These are phyloP conservation scores for Dorcus parallelipipedus DNA, from an alignment of 2,888 invertebrate genomes.

Conservation along the genomic window DNA sequence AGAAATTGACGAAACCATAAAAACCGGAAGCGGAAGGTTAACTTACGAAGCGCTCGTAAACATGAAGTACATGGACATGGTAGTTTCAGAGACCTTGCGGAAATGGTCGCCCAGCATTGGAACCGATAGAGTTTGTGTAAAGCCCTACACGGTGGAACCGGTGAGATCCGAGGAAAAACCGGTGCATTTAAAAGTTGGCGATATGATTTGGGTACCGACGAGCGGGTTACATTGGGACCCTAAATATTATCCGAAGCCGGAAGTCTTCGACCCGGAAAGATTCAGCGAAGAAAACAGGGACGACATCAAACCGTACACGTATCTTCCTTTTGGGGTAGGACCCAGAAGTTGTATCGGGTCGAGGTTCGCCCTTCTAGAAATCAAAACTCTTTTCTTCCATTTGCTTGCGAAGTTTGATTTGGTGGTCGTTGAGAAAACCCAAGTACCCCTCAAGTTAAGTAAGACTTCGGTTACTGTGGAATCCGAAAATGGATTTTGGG, in stretches of 20 bases:
- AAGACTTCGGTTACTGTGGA: no score
- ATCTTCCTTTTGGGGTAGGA: constrained; percentile 49
- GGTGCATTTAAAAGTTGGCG: constrained; percentile 18
- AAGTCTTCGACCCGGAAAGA: constrained; percentile 38
- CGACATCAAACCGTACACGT: constrained; percentile 47
- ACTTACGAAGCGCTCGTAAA: constrained; percentile 25
- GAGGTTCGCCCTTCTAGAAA: constrained; percentile 37
- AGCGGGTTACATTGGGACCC: constrained; percentile 34
- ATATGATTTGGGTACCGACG: constrained; percentile 29
- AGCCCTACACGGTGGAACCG: constrained; percentile 27
- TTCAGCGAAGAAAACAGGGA: constrained; percentile 54
- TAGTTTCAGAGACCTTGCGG: constrained; percentile 31
- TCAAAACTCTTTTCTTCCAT: constrained; percentile 31
- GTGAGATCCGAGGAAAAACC: constrained; percentile 16
- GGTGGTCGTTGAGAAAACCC: constrained; percentile 1
- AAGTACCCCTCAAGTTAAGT: no score
- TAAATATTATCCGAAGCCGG: constrained; percentile 33
- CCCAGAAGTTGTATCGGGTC: constrained; percentile 61
- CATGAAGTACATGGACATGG: constrained; percentile 34
- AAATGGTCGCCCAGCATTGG: constrained; percentile 31
- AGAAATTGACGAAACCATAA: constrained; percentile 34
- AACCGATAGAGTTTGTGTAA: constrained; percentile 28
- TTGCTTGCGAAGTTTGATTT: constrained; percentile 33
- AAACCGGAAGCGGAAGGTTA: constrained; percentile 23
- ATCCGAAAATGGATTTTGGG: no score